Percentiles rank a stretch among this genome's conserved stretches.
These are phyloP conservation scores for Notiomystis cincta DNA, from an alignment of 2,113 vertebrate genomes.

Conservation along the genomic window DNA sequence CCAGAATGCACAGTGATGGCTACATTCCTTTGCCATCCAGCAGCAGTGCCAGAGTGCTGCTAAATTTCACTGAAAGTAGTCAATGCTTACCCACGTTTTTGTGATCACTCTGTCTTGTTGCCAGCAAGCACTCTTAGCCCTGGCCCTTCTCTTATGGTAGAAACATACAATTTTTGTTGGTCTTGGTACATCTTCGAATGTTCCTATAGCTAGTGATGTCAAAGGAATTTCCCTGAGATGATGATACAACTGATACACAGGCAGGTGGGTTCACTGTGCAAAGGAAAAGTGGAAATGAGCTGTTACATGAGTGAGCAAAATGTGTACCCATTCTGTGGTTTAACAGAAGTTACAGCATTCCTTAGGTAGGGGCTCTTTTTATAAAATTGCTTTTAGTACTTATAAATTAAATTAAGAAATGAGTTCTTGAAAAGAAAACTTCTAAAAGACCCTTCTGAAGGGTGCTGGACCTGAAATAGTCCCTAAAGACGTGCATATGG, in stretches of 20 bases:
- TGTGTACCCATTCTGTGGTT: background rate
- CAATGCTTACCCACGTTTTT: background rate
- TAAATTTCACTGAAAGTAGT: background rate
- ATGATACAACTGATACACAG: background rate
- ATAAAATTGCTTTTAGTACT: background rate
- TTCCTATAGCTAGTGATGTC: background rate
- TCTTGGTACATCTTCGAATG: background rate
- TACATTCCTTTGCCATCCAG: background rate
- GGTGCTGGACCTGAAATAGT: background rate
- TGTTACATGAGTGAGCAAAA: background rate
- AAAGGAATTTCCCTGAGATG: background rate
- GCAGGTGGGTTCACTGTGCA: background rate
- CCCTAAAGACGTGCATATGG: accelerated
- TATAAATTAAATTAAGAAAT: background rate
- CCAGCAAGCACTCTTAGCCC: background rate
- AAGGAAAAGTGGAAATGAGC: background rate
- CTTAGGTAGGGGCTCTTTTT: background rate
- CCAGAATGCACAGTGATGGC: background rate
- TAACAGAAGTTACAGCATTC: background rate
- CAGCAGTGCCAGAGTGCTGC: background rate
- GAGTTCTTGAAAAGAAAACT: background rate
- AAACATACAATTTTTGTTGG: background rate
- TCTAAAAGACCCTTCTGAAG: background rate
- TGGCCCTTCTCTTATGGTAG: background rate
- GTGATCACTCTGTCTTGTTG: background rate